A percentile compares a stretch with the other conserved stretches of the same genome.
Conservation (phyloP, 2,797 vertebrate genomes). For the Chrysocyon brachyurus region DNA sequence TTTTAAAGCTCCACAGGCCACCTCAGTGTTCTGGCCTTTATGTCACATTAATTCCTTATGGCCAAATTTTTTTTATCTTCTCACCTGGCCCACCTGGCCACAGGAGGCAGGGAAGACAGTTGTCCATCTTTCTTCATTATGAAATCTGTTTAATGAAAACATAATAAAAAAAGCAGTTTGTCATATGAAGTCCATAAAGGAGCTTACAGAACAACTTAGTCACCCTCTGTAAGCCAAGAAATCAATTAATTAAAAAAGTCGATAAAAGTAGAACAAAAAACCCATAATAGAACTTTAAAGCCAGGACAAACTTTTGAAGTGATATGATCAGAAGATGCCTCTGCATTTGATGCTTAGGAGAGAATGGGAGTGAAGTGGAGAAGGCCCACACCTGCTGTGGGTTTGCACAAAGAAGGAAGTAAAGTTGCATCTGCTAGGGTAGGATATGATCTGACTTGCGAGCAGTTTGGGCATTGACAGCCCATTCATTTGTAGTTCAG, state of each 20-base stretch:
- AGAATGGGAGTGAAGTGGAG: not conserved
- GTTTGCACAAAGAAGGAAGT: not conserved
- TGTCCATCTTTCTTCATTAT: not conserved
- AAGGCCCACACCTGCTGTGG: not conserved
- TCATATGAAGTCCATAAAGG: not conserved
- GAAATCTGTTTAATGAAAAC: not conserved
- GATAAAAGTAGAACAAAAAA: not conserved
- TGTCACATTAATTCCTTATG: not conserved
- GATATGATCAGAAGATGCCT: not conserved
- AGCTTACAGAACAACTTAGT: not conserved
- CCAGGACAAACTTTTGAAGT: not conserved
- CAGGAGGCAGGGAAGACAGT: not conserved
- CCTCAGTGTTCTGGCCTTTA: not conserved
- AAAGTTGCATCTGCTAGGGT: not conserved
- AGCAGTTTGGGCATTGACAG: not conserved
- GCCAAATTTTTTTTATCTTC: not conserved
- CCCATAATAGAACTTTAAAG: not conserved
- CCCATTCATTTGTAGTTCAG: not conserved
- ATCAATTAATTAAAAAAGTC: not conserved
- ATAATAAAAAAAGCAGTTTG: not conserved
- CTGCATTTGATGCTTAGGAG: not conserved
- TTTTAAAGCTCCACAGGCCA: not conserved
- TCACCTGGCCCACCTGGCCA: not conserved
- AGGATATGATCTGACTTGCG: not conserved
- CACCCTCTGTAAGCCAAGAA: conserved; percentile 7